Conservation (phyloP, 2,797 vertebrate genomes). For the Agapornis canus region DNA sequence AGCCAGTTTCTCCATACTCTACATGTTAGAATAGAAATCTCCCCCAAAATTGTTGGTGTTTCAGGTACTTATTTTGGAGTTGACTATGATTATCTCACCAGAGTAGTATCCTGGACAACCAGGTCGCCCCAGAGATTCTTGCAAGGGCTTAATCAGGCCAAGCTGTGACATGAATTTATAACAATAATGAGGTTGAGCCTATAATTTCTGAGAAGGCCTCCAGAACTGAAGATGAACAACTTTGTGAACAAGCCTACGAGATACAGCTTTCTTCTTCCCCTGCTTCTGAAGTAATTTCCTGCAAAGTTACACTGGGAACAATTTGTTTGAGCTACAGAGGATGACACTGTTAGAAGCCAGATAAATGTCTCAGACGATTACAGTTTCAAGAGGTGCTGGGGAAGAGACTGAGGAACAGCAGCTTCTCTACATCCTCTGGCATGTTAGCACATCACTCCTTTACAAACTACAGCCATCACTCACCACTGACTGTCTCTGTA, state of each 20-base stretch:
- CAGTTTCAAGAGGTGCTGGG: rapidly evolving
- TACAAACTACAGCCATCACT: background rate
- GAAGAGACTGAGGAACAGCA: background rate
- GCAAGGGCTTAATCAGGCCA: background rate
- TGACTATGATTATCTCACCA: background rate
- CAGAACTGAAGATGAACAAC: background rate
- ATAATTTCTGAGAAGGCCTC: background rate
- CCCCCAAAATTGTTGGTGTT: background rate
- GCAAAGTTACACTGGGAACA: background rate
- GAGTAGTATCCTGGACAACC: background rate
- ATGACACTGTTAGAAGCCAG: background rate
- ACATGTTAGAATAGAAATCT: background rate
- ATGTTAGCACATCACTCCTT: background rate
- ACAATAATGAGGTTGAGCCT: background rate
- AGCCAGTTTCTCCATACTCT: background rate
- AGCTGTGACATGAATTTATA: background rate
- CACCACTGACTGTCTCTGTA: background rate
- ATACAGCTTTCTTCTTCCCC: background rate
- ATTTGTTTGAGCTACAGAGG: background rate
- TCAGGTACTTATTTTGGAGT: background rate
- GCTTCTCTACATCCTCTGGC: background rate
- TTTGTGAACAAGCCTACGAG: background rate
- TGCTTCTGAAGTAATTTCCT: background rate
- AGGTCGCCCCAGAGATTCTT: background rate
- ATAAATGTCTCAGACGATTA: background rate